Evolutionary conservation across 2,113 vertebrate genomes (phyloP).

Genomic region (Rhineura floridana): DNA sequence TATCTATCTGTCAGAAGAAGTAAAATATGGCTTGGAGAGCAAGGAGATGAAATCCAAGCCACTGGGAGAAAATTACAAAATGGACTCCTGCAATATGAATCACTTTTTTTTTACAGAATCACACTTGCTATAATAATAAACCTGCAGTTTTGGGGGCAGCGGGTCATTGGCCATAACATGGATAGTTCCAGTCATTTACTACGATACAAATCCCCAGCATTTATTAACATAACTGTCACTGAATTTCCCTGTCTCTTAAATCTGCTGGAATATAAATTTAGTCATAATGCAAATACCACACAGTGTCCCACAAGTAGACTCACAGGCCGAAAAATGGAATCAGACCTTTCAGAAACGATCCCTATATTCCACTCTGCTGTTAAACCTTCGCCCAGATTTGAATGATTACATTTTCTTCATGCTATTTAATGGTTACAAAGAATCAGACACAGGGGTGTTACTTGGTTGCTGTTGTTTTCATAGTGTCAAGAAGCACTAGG

Average conservation of each 20-base stretch:
- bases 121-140: slow-evolving; percentile 46
- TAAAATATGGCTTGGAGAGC: slow-evolving; percentile 61
- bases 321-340: slow-evolving; percentile 11
- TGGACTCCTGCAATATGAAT: slow-evolving; percentile 46
- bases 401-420: not conserved
- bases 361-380: not conserved
- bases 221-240: slow-evolving; percentile 47
- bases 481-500: not conserved
- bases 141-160: slow-evolving; percentile 44
- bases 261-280: slow-evolving; percentile 3
- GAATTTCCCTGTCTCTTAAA: slow-evolving; percentile 31
- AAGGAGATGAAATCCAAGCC: slow-evolving; percentile 60
- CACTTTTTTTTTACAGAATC: slow-evolving; percentile 30
- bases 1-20: slow-evolving; percentile 67
- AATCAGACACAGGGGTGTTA: not conserved
- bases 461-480: not conserved
- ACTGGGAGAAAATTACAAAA: slow-evolving; percentile 60
- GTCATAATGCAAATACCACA: slow-evolving; percentile 34
- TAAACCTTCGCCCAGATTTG: not conserved
- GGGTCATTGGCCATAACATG: slow-evolving; percentile 48
- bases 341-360: not conserved
- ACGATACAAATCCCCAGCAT: slow-evolving; percentile 31
- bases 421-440: not conserved
- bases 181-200: slow-evolving; percentile 42
- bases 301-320: slow-evolving; percentile 4